Evolutionary conservation across 2,888 invertebrate genomes (phyloP), one percentile per base, ranked within the genome.

Genomic region (Crocallis elinguaria): DNA sequence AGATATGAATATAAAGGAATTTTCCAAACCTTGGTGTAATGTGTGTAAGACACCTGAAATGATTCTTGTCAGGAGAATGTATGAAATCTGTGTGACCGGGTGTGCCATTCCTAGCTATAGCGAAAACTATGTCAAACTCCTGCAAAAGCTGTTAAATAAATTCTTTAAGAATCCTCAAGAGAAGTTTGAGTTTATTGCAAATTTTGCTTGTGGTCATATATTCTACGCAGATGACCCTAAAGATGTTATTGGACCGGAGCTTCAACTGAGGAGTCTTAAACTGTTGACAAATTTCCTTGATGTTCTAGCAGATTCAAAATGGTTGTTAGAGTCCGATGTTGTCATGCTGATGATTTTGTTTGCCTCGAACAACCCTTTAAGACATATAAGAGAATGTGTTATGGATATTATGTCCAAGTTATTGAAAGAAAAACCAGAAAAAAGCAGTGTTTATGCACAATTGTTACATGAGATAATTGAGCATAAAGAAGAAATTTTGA

Each of bases 401-500:
- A 70, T 95, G 1, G 83, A 92, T 12, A 90, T 94, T 9, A 71
- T 95, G 0, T 67, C 78, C 6, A 72, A 70, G 50, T 61, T 93
- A 23, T 46, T 85, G 7, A 64, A 79, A 51, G 75, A 77, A 39
- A 72, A 77, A 21, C 71, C 79, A 0, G 77, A 84, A 45, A 77
- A 85, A 21, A 83, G 83, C 0, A 63, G 84, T 1, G 73, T 86
- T 7, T 92, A 92, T 58, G 75, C 85, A 13, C 73, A 89, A 2
- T 64, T 94, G 5, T 61, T 93, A 14, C 77, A 86, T 49, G 88
- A 93, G 66, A 57, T 94, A 0, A 51, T 81, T n/a, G 61, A 71
- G 3, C 91, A 93, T 33, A 84, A 84, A 54, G 84, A 92, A 46
- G 96, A 96, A 73, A 86, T 96, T 30, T 61, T 92, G 19, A 76